phyloP scores from a whole-genome alignment of 2,113 vertebrate species.

The Xiphorhynchus elegans region DNA sequence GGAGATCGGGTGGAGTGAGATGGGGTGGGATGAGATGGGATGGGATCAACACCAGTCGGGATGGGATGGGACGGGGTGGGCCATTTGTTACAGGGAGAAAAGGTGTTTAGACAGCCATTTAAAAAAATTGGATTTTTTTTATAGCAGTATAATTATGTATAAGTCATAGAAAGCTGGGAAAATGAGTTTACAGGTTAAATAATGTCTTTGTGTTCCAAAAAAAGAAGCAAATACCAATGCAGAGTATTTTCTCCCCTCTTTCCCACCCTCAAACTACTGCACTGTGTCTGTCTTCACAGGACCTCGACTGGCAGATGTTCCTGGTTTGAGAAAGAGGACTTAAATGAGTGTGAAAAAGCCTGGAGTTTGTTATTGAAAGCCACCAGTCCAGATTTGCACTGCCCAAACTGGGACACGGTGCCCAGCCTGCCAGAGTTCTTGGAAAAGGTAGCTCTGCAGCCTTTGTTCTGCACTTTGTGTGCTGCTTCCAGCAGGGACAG shows the following conservation, averaged over 20 bases:
- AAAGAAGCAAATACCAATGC: background rate
- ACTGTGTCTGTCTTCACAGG: conserved; percentile 10
- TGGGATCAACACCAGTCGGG: too few relatives aligned
- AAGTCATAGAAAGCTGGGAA: background rate
- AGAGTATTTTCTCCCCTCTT: background rate
- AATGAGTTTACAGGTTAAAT: background rate
- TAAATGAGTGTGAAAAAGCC: conserved; percentile 66
- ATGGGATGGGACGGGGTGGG: too few relatives aligned
- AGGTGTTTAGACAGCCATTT: background rate
- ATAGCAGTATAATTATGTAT: background rate
- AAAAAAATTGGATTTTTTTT: background rate
- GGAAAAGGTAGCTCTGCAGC: conserved; percentile 34
- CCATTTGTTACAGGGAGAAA: background rate
- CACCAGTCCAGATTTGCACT: conserved; percentile 27
- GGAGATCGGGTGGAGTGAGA: too few relatives aligned
- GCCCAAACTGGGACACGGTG: conserved; percentile 49
- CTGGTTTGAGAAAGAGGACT: conserved; percentile 72
- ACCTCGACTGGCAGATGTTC: background rate
- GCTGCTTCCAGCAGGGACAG: background rate
- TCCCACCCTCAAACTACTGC: background rate
- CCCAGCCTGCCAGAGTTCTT: conserved; percentile 72
- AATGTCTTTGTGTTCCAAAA: background rate
- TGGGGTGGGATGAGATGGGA: too few relatives aligned
- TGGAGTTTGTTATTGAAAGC: conserved; percentile 75
- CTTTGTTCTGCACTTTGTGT: background rate